Conservation (phyloP, 2,113 vertebrate species). For the Picathartes gymnocephalus region DNA sequence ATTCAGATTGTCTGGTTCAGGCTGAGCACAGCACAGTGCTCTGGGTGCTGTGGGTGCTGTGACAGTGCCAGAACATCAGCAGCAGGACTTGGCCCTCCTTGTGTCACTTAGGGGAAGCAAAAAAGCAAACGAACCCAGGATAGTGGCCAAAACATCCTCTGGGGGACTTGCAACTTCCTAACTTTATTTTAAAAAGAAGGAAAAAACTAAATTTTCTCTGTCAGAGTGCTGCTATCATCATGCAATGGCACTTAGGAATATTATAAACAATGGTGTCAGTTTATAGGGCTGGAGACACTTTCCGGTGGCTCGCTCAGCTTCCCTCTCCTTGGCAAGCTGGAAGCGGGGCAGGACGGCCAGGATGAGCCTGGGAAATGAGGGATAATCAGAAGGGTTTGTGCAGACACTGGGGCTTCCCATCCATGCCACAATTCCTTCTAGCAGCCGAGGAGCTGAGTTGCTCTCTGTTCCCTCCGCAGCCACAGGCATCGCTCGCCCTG, state of each 20-base stretch:
- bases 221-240: background rate
- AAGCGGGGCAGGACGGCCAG: background rate
- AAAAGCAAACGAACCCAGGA: constrained; percentile 8
- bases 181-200: background rate
- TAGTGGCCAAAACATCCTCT: background rate
- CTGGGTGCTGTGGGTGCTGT: background rate
- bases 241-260: constrained; percentile 46
- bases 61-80: background rate
- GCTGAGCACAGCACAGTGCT: background rate
- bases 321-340: background rate
- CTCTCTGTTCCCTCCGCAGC: accelerated
- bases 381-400: background rate
- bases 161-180: background rate
- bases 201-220: constrained; percentile 14
- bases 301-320: background rate
- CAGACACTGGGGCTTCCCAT: accelerated
- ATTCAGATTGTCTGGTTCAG: accelerated
- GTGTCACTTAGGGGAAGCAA: background rate
- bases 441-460: background rate
- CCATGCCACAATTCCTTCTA: accelerated
- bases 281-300: background rate
- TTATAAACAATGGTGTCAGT: constrained; percentile 49
- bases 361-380: background rate
- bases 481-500: accelerated
- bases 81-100: background rate